A percentile compares a stretch with the other conserved stretches of the same genome.
Conservation (phyloP, 1,140 invertebrate species). For the Leptonema lineaticorne region DNA sequence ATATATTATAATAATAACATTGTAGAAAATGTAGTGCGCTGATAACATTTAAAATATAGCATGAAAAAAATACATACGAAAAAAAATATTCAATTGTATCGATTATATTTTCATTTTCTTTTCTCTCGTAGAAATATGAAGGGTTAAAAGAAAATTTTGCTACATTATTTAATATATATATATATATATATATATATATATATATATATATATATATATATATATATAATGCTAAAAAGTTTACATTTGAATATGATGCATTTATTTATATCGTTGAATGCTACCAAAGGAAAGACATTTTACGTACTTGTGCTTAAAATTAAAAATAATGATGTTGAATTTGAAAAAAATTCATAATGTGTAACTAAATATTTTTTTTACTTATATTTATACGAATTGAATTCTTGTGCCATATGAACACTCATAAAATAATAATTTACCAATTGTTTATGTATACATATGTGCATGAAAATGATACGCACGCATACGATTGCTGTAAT, state of each 20-base stretch:
- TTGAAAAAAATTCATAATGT: not conserved
- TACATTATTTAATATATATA: not conserved
- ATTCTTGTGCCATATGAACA: conserved; percentile 27
- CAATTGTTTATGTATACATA: no score
- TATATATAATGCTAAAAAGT: not conserved
- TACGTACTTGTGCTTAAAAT: not conserved
- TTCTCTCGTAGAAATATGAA: not conserved
- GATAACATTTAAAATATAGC: not conserved
- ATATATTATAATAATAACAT: no score
- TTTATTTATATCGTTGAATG: not conserved
- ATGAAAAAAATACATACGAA: not conserved
- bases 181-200: not conserved
- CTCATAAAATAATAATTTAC: not conserved
- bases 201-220: not conserved
- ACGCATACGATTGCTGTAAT: not conserved
- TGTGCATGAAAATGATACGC: not conserved
- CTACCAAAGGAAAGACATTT: not conserved
- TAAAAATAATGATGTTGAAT: not conserved
- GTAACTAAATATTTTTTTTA: not conserved
- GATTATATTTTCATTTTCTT: not conserved
- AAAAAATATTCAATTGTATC: not conserved
- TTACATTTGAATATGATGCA: not conserved
- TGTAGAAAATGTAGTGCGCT: no score
- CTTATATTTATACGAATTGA: conserved; percentile 22
- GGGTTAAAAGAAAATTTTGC: not conserved